Evolutionary conservation across 2,888 invertebrate genomes (phyloP), one percentile per base, ranked within the genome.

Genomic region (Cerceris ruficornis): DNA sequence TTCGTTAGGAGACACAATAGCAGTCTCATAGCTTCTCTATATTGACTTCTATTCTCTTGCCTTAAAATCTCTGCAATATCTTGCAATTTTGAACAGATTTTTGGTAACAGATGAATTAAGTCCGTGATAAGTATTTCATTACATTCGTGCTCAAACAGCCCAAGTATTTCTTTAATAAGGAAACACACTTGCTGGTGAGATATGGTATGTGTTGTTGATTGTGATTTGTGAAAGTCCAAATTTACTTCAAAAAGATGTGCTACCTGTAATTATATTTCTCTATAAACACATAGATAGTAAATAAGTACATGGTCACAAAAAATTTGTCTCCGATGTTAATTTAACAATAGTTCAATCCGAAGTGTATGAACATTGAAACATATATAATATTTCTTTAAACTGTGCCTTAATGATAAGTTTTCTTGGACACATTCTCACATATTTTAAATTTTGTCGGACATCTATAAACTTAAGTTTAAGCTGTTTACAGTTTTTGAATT

Each of bases 1-100:
- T 93, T 93, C 6, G 94, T 93, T n/a, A 94, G 90, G 59, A 95
- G 90, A 42, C 93, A 93, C 62, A 95, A 93, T 65, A 95, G 93
- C 59, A 94, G 89, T 60, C 94, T 94, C 55, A 94, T 93, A 68
- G 94, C 94, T 75, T 93, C 92, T 82, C 86, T 87, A 65, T 85
- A 86, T 68, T 90, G 84, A 42, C 15, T 49, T 17, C 84, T 80
- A n/a, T 88, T 87, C 8, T 84, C 75, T 17, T 86, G 75, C 72
- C 87, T 79, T 9, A 90, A 79, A 72, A 85, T 82, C 0, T 46
- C 61, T 0, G 92, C 90, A 62, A 94, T 91, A 39, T 89, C 87
- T 62, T 92, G 89, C 49, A 94, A 89, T 86, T 93, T 93, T 5
- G 86, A 82, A 79, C 93, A 93, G 43, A 94, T 89, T 80, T 93